Conservation (phyloP, 2,888 invertebrate genomes). For the Hirtodrosophila cameraria region DNA sequence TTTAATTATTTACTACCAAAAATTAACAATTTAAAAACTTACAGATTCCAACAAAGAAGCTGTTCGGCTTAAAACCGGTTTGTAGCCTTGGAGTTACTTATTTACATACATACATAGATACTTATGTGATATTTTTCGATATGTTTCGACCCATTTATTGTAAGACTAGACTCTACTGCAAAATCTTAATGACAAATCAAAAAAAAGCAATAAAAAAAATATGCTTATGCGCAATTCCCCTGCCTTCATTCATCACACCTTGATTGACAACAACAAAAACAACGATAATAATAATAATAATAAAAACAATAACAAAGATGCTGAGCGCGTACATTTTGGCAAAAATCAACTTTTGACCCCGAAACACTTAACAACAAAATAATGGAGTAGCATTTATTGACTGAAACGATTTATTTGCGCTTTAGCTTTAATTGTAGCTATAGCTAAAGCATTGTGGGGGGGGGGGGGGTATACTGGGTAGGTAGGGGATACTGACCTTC, state of each 20-base stretch:
- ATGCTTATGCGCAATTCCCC: conserved; percentile 29
- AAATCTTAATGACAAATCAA: conserved; percentile 30
- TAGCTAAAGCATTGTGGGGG: no score
- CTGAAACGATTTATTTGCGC: no score
- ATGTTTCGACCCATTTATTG: conserved; percentile 18
- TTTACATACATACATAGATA: not conserved
- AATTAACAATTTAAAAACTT: conserved; percentile 3
- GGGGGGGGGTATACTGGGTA: not conserved
- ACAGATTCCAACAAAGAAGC: not conserved
- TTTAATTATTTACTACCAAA: not conserved
- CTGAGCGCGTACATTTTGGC: conserved; percentile 37
- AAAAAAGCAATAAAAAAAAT: conserved; percentile 9
- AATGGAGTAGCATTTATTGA: conserved; percentile 29
- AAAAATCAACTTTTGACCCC: conserved; percentile 51
- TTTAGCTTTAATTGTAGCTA: no score
- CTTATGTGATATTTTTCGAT: not conserved
- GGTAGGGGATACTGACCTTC: conserved; percentile 37
- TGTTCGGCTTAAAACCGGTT: conserved; percentile 28
- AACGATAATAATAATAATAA: no score
- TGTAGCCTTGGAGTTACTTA: conserved; percentile 28
- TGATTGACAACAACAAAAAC: no score
- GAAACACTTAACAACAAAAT: conserved; percentile 32
- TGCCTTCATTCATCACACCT: conserved; percentile 53
- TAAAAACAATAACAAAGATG: conserved; percentile 57
- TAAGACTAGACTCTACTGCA: conserved; percentile 19